Percentiles rank a stretch among this genome's conserved stretches.
Conservation (phyloP, 1,140 invertebrate species). For the Heterodera schachtii region DNA sequence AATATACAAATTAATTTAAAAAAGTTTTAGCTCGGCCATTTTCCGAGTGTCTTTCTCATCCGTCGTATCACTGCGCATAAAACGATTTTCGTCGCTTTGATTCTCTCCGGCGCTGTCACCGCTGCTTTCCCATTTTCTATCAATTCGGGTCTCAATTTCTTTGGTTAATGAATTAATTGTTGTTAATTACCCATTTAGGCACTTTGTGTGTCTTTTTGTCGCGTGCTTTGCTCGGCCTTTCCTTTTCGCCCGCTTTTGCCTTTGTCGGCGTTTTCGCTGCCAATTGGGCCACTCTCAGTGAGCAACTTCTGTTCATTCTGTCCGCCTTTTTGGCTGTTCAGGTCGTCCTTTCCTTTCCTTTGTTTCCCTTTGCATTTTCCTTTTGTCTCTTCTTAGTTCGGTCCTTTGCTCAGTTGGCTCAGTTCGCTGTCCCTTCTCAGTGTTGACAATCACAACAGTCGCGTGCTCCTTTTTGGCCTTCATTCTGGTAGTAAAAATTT, state of each 20-base stretch:
- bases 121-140: conserved; percentile 29
- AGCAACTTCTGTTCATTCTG: conserved; percentile 45
- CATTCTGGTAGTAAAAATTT: background rate
- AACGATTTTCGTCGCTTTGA: conserved; percentile 26
- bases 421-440: conserved; percentile 20
- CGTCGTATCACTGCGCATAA: conserved; percentile 28
- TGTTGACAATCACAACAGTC: background rate
- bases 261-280: conserved; percentile 47
- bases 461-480: conserved; percentile 37
- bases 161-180: no score
- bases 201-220: conserved; percentile 12
- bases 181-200: conserved; percentile 19
- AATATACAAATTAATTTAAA: background rate
- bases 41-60: conserved; percentile 24
- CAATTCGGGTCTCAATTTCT: background rate
- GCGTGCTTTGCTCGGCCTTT: conserved; percentile 36
- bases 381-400: conserved; percentile 43
- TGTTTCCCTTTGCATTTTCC: background rate
- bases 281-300: conserved; percentile 46
- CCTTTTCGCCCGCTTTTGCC: conserved; percentile 38
- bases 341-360: conserved; percentile 33
- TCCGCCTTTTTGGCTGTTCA: conserved; percentile 38
- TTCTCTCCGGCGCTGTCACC: conserved; percentile 34
- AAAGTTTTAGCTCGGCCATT: conserved; percentile 28
- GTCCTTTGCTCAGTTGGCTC: conserved; percentile 47